Evolutionary conservation across 2,888 invertebrate genomes (phyloP).

Genomic region (Caradrina clavipalpis): DNA sequence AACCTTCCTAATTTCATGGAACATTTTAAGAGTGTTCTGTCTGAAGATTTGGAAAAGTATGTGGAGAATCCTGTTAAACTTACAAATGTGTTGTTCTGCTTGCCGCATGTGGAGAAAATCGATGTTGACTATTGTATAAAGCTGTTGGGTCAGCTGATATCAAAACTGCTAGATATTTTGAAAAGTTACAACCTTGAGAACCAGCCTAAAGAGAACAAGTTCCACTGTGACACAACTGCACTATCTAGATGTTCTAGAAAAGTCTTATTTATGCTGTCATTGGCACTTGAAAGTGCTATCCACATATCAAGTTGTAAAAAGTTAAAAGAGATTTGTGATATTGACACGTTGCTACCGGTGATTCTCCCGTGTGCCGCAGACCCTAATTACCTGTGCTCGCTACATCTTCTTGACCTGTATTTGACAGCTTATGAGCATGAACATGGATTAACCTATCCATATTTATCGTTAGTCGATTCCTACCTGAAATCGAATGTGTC

Average conservation of each 20-base stretch:
- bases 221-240: slow-evolving; percentile 77
- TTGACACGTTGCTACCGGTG: slow-evolving; percentile 81
- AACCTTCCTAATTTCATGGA: slow-evolving; percentile 81
- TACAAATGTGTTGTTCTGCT: slow-evolving; percentile 88
- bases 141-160: slow-evolving; percentile 79
- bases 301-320: slow-evolving; percentile 89
- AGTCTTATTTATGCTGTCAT: slow-evolving; percentile 90
- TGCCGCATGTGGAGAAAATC: slow-evolving; percentile 90
- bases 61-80: slow-evolving; percentile 82
- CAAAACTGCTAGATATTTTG: slow-evolving; percentile 74
- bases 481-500: slow-evolving; percentile 92
- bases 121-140: slow-evolving; percentile 78
- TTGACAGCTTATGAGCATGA: slow-evolving; percentile 87
- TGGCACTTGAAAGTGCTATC: slow-evolving; percentile 91
- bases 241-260: slow-evolving; percentile 81
- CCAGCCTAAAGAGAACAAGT: slow-evolving; percentile 73
- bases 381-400: slow-evolving; percentile 84
- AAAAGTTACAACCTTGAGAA: slow-evolving; percentile 78
- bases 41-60: slow-evolving; percentile 78
- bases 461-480: slow-evolving; percentile 87
- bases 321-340: slow-evolving; percentile 85
- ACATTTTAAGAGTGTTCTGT: slow-evolving; percentile 77
- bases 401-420: slow-evolving; percentile 90
- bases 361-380: slow-evolving; percentile 86
- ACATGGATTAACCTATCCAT: slow-evolving; percentile 81